Percentiles rank a stretch among this genome's conserved stretches.
Conservation (phyloP, 1,140 invertebrate genomes). For the Parasteatoda tepidariorum region DNA sequence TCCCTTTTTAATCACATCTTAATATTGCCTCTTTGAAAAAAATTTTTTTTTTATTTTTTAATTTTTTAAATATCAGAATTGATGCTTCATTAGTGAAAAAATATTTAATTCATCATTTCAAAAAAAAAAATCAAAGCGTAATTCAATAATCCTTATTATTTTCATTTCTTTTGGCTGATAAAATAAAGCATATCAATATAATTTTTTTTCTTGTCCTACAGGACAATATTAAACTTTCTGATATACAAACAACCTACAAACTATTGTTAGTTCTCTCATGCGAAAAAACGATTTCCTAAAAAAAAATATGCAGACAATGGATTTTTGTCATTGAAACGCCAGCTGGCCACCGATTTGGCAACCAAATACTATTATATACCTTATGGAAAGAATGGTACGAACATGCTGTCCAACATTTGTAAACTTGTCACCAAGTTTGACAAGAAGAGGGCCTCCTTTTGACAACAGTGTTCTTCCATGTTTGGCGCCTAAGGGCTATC, state of each 20-base stretch:
- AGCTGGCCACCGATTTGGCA: conserved; percentile 1
- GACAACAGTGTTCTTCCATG: background rate
- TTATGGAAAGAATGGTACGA: background rate
- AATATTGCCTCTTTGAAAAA: too few relatives aligned
- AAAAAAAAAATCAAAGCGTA: too few relatives aligned
- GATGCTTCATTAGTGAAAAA: too few relatives aligned
- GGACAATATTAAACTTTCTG: conserved; percentile 3
- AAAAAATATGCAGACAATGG: background rate
- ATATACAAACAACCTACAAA: background rate
- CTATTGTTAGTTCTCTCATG: conserved; percentile 8
- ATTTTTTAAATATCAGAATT: too few relatives aligned
- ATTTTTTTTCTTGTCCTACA: too few relatives aligned
- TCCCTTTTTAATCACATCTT: too few relatives aligned
- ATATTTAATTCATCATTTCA: too few relatives aligned
- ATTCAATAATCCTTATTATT: too few relatives aligned
- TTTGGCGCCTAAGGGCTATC: conserved; percentile 22
- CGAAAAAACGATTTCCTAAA: background rate
- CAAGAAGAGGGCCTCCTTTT: conserved; percentile 27
- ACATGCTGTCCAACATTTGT: conserved; percentile 46
- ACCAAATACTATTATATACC: background rate
- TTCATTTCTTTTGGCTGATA: too few relatives aligned
- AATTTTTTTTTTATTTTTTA: too few relatives aligned
- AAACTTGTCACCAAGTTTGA: conserved; percentile 42
- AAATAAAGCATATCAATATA: too few relatives aligned
- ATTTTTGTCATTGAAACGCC: conserved; percentile 2